Evolutionary conservation across 2,888 invertebrate species (phyloP), one percentile per base, ranked within the genome.

Genomic region (Lasioglossum zephyrum): DNA sequence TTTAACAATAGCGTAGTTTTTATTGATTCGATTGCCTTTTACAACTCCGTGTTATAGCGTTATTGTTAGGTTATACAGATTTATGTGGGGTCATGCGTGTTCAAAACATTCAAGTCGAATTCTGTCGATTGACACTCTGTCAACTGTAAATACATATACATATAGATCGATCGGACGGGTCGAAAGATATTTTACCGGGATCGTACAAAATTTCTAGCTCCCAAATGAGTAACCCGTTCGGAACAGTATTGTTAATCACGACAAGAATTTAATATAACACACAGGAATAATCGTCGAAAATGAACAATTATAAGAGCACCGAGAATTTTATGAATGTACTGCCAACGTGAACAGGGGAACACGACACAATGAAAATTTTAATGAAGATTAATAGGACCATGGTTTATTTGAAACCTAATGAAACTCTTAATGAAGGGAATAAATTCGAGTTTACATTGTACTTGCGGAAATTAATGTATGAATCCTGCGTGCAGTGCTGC

Each of bases 381-480:
- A 26, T 39, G n/a, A 53, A 53, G 53, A 77, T 77, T 77, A 77
- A 77, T 53, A 49, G 16, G 0, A 44, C 63, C 26, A 60, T 31
- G 60, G 26, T 60, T 60, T 63, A 66, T 66, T 66, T 66, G 36
- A 36, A 66, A 66, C 31, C 49, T 53, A 31, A 22, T 53, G 18
- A 31, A 73, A 49, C 26, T 36, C 31, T 66, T 66, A 66, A 66
- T 36, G 66, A 66, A 18, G 66, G 36, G 36, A 66, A 66, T 66
- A 66, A 66, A 66, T 66, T 66, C 36, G 36, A 36, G 66, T 66
- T 66, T 66, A 66, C 31, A 31, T 36, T 36, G 66, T 66, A 66
- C 66, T 36, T 31, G 36, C 22, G 36, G 31, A 66, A 66, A 66
- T 66, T 66, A 66, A 66, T 66, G 31, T 36, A 66, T 18, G 36